These are phyloP conservation scores for Camponotus floridanus DNA, from an alignment of 1,140 invertebrate genomes.

Conservation along the genomic window DNA sequence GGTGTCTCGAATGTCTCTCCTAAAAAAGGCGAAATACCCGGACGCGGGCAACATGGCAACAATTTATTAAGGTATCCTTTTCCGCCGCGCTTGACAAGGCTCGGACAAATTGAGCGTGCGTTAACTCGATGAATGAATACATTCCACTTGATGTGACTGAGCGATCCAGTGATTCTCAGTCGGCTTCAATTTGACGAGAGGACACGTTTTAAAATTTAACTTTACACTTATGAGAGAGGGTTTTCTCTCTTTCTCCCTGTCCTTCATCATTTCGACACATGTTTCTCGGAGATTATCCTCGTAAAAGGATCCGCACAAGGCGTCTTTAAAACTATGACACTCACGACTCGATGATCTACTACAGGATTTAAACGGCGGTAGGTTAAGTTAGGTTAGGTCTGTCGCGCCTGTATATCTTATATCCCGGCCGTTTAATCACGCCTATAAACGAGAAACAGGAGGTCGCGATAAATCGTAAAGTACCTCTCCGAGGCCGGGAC, in stretches of 20 bases:
- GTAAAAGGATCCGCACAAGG: slow-evolving; percentile 28
- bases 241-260: not conserved
- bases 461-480: slow-evolving; percentile 62
- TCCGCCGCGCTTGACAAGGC: slow-evolving; percentile 70
- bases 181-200: slow-evolving; percentile 48
- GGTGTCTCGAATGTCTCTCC: slow-evolving; percentile 49
- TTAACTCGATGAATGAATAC: slow-evolving; percentile 77
- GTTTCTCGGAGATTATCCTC: slow-evolving; percentile 12
- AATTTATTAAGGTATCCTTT: slow-evolving; percentile 78
- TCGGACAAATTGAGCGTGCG: slow-evolving; percentile 75
- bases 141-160: slow-evolving; percentile 68
- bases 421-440: slow-evolving; percentile 50
- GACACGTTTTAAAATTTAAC: slow-evolving; percentile 4
- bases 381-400: no score
- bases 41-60: slow-evolving; percentile 67
- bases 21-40: slow-evolving; percentile 62
- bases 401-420: slow-evolving; percentile 2
- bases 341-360: slow-evolving; percentile 17
- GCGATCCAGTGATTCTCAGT: slow-evolving; percentile 72
- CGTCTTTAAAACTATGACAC: slow-evolving; percentile 25
- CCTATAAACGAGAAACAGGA: slow-evolving; percentile 57
- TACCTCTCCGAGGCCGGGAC: slow-evolving; percentile 29
- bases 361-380: slow-evolving; percentile 36
- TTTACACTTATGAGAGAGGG: not conserved
- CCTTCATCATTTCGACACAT: not conserved